Evolutionary conservation across 2,113 vertebrate species (phyloP).

Genomic region (Australoheros scitulus): DNA sequence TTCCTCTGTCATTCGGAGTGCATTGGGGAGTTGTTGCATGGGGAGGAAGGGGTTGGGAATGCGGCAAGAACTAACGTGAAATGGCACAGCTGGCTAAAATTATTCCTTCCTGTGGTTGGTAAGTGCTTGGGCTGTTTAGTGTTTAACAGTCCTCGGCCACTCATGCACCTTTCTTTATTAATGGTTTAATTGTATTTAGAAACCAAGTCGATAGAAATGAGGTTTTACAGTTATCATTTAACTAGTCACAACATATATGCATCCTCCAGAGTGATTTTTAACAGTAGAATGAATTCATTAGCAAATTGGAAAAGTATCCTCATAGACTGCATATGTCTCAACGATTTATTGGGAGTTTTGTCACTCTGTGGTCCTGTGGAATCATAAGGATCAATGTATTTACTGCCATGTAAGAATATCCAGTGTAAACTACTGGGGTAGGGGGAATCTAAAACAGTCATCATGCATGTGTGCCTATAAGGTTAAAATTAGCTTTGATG

Average conservation of each 20-base stretch:
- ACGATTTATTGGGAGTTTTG: slow-evolving; percentile 52
- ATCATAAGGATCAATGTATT: slow-evolving; percentile 40
- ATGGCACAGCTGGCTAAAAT: slow-evolving; percentile 59
- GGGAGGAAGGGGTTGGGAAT: slow-evolving; percentile 27
- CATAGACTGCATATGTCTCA: slow-evolving; percentile 5
- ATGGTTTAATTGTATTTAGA: background rate
- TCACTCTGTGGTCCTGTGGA: slow-evolving; percentile 9
- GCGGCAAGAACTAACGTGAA: slow-evolving; percentile 53
- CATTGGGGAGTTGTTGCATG: slow-evolving; percentile 66
- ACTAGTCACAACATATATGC: slow-evolving; percentile 1
- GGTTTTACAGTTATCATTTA: slow-evolving; percentile 18
- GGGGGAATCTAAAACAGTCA: slow-evolving; percentile 13
- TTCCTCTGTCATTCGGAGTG: slow-evolving; percentile 70
- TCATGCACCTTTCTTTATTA: slow-evolving; percentile 7
- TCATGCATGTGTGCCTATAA: background rate
- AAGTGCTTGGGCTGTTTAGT: slow-evolving; percentile 27
- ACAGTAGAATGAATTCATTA: slow-evolving; percentile 6
- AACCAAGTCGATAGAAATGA: background rate
- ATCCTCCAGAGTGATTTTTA: slow-evolving; percentile 13
- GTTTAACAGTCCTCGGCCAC: slow-evolving; percentile 13
- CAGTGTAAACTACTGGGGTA: slow-evolving; percentile 7
- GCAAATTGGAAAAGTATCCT: slow-evolving; percentile 27
- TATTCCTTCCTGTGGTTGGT: slow-evolving; percentile 13
- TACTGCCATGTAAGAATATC: slow-evolving; percentile 11
- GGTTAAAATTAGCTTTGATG: background rate